A percentile compares a stretch with the other conserved stretches of the same genome.
Conservation (phyloP, 2,113 vertebrate species). For the Vombatus ursinus region DNA sequence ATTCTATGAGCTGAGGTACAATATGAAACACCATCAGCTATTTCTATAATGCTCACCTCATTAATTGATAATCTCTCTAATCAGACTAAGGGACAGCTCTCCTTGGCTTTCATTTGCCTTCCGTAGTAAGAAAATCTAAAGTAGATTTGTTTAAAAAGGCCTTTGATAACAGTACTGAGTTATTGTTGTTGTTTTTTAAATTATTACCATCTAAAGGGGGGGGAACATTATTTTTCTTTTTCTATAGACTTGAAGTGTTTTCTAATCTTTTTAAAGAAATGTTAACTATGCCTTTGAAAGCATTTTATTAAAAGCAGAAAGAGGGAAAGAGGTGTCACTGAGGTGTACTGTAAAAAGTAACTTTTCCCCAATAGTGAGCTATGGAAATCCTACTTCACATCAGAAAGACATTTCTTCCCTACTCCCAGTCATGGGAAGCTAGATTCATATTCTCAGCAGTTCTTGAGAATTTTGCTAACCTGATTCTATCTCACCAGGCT, state of each 20-base stretch:
- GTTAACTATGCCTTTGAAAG: background rate
- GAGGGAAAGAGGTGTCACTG: background rate
- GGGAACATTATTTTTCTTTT: background rate
- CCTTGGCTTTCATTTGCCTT: background rate
- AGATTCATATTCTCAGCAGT: slow-evolving; percentile 3
- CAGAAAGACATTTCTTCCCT: slow-evolving; percentile 24
- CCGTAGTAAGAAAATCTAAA: slow-evolving; percentile 12
- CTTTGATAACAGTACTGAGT: background rate
- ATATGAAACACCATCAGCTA: background rate
- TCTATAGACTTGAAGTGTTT: background rate
- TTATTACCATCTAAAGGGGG: background rate
- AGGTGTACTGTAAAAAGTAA: too few relatives aligned
- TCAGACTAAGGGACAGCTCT: background rate
- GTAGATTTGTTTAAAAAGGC: slow-evolving; percentile 16
- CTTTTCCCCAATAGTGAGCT: background rate
- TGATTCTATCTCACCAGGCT: background rate
- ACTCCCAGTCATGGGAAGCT: background rate
- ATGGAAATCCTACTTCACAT: slow-evolving; percentile 42
- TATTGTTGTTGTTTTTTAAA: background rate
- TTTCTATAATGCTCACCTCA: background rate
- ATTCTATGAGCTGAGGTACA: background rate
- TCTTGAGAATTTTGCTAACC: background rate
- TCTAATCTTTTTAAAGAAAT: slow-evolving; percentile 20
- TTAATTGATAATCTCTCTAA: background rate
- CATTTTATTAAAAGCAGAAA: slow-evolving; percentile 38